Conservation (phyloP, 2,888 invertebrate species). For the Frankliniella intonsa region DNA sequence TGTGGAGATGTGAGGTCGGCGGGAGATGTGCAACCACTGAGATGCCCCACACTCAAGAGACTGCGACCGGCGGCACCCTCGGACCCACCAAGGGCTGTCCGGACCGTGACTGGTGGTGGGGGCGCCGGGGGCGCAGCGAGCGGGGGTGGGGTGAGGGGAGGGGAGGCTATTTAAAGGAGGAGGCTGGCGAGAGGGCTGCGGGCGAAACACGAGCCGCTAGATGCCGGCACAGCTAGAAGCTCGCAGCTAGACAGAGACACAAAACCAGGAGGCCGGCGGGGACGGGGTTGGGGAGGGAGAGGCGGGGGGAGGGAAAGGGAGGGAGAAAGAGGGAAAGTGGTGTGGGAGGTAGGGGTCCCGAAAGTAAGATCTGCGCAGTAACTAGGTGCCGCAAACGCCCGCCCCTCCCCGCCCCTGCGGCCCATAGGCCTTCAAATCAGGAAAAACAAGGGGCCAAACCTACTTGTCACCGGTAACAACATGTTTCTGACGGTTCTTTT, state of each 20-base stretch:
- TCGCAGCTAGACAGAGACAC: background rate
- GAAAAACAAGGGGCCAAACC: too few species aligned
- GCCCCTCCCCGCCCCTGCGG: too few species aligned
- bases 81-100: background rate
- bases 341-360: background rate
- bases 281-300: background rate
- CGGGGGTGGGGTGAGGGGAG: slow-evolving; percentile 28
- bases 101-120: slow-evolving; percentile 15
- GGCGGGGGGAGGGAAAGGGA: background rate
- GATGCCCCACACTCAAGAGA: background rate
- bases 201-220: slow-evolving; percentile 16
- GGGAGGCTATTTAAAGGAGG: slow-evolving; percentile 11
- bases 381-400: too few species aligned
- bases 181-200: background rate
- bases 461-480: too few species aligned
- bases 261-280: background rate
- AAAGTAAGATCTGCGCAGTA: background rate
- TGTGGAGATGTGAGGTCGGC: slow-evolving; percentile 2
- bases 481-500: too few species aligned
- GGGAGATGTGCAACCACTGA: slow-evolving; percentile 17
- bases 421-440: too few species aligned
- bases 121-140: slow-evolving; percentile 4
- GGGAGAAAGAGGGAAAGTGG: background rate
- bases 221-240: background rate
- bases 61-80: slow-evolving; percentile 9